Evolutionary conservation across 2,888 invertebrate species (phyloP).

Genomic region (Poecilus cupreus): DNA sequence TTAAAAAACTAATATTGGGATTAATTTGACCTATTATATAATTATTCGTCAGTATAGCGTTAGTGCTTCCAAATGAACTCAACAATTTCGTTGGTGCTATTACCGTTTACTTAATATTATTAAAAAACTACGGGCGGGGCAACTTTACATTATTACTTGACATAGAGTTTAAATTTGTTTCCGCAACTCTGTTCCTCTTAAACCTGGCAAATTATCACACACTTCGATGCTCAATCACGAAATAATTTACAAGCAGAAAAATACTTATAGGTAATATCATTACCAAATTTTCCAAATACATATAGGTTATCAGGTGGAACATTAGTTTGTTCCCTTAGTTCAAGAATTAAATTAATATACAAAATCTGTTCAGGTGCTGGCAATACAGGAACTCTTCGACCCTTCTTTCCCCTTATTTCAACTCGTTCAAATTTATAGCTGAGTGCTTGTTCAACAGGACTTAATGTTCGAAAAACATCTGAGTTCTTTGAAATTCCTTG

Average conservation of each 20-base stretch:
- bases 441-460: not conserved
- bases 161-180: not conserved
- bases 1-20: too few species aligned
- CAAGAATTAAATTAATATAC: not conserved
- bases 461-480: not conserved
- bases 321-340: not conserved
- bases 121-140: too few species aligned
- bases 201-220: not conserved
- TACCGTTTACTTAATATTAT: too few species aligned
- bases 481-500: not conserved
- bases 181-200: not conserved
- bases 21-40: too few species aligned
- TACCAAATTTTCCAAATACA: not conserved
- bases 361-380: not conserved
- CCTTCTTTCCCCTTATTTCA: not conserved
- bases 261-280: not conserved
- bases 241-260: not conserved
- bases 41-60: too few species aligned
- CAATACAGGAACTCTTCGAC: not conserved
- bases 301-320: not conserved
- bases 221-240: not conserved
- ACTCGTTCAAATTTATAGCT: not conserved
- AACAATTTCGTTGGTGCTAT: too few species aligned
- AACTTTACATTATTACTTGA: too few species aligned
- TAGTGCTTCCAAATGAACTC: too few species aligned